Evolutionary conservation across 2,888 invertebrate genomes (phyloP).

Genomic region (Baronia brevicornis): DNA sequence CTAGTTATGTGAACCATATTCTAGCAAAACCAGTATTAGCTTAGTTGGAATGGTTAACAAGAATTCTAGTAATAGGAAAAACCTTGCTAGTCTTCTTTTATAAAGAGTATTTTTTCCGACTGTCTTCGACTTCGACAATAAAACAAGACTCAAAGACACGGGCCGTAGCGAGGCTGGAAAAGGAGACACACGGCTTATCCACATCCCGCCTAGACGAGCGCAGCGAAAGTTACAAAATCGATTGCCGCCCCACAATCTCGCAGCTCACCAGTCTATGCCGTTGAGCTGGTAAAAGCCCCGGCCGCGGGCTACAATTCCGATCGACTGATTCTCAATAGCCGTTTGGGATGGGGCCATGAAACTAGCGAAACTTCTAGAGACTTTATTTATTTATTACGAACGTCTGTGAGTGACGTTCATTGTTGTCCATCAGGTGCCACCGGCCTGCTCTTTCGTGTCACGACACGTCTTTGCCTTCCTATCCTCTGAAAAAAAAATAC

Average conservation of each 20-base stretch:
- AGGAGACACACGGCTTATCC: conserved; percentile 5
- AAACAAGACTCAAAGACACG: too few species aligned
- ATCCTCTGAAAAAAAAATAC: too few species aligned
- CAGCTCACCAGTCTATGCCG: conserved; percentile 22
- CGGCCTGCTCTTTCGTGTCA: too few species aligned
- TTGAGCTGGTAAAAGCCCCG: conserved; percentile 24
- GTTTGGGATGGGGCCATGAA: conserved; percentile 12
- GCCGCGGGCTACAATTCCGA: conserved; percentile 43
- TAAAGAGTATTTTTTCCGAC: too few species aligned
- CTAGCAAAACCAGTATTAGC: too few species aligned
- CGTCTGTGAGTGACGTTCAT: background rate
- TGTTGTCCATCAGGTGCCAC: too few species aligned
- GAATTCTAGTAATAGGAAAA: too few species aligned
- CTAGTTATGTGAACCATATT: too few species aligned
- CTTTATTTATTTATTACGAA: too few species aligned
- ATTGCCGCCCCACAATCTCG: conserved; percentile 35
- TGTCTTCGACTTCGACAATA: background rate
- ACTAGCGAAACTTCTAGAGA: conserved; percentile 11
- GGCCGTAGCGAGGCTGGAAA: conserved; percentile 7
- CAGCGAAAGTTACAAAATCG: conserved; percentile 34
- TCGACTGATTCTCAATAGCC: conserved; percentile 34
- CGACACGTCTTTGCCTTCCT: too few species aligned
- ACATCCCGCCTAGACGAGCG: conserved; percentile 18
- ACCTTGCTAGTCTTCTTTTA: too few species aligned
- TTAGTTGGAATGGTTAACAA: too few species aligned